Evolutionary conservation across 2,888 invertebrate species (phyloP).

Genomic region (Apodemia zela): DNA sequence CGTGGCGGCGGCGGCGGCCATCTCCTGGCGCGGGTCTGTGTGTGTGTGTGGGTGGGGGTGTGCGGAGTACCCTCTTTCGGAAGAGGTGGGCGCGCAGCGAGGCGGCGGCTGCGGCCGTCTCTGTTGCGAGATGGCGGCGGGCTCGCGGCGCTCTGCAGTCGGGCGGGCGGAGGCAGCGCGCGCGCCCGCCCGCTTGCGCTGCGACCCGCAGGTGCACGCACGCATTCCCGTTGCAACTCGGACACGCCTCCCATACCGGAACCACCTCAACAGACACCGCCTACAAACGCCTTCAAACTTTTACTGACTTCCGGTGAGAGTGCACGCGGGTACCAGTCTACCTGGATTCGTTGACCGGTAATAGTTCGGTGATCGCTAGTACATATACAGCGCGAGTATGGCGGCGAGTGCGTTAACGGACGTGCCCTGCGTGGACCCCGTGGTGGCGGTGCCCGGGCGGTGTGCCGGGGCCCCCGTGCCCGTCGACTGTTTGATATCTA

Average conservation of each 20-base stretch:
- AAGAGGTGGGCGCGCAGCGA: no score
- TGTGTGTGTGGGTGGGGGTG: neutral
- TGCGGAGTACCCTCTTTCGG: no score
- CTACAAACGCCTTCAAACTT: constrained; percentile 43
- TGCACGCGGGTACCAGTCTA: constrained; percentile 16
- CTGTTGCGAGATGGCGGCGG: constrained; percentile 8
- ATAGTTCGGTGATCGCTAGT: neutral
- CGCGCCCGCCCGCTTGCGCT: constrained; percentile 45
- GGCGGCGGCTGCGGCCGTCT: neutral
- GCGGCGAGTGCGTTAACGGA: constrained; percentile 16
- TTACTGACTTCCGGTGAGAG: constrained; percentile 43
- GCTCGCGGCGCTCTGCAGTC: constrained; percentile 40
- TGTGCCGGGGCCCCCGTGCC: neutral
- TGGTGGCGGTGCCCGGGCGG: neutral
- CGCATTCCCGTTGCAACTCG: constrained; percentile 43
- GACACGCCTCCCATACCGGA: constrained; percentile 47
- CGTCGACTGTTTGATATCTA: no score
- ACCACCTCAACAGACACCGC: constrained; percentile 32
- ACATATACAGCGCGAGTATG: neutral
- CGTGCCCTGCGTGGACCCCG: neutral
- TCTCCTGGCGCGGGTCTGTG: no score
- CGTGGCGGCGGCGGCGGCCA: no score
- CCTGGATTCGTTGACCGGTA: neutral
- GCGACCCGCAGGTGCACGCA: constrained; percentile 42
- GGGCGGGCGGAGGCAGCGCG: constrained; percentile 50